These are phyloP conservation scores for Anthonomus grandis DNA, from an alignment of 1,140 invertebrate genomes.

Conservation along the genomic window DNA sequence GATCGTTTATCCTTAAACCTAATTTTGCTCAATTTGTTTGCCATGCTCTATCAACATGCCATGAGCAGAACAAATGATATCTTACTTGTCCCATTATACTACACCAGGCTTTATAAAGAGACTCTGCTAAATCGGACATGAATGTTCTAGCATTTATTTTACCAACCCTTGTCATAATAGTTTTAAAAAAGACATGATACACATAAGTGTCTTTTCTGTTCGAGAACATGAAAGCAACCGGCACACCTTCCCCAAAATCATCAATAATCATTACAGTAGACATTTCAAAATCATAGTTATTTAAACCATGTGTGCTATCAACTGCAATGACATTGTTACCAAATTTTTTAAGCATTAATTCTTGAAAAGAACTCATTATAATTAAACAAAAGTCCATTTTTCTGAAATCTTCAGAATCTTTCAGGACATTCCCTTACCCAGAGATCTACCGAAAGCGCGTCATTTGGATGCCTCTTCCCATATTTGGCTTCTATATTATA, in stretches of 20 bases:
- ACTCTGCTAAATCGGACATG: constrained; percentile 22
- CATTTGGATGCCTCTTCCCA: constrained; percentile 17
- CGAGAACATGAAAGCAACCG: constrained; percentile 25
- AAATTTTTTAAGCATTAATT: constrained; percentile 19
- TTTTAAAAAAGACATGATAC: constrained; percentile 21
- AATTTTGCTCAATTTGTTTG: constrained; percentile 12
- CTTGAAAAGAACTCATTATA: constrained; percentile 21
- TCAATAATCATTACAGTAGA: constrained; percentile 26
- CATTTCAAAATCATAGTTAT: constrained; percentile 27
- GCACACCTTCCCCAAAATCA: constrained; percentile 27
- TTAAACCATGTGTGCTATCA: constrained; percentile 25
- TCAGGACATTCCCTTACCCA: constrained; percentile 22
- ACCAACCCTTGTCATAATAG: constrained; percentile 6
- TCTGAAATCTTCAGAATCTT: constrained; percentile 11
- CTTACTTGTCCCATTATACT: constrained; percentile 3
- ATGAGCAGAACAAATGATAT: constrained; percentile 9
- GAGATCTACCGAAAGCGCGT: constrained; percentile 23
- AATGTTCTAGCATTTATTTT: constrained; percentile 22
- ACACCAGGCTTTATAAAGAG: constrained; percentile 19
- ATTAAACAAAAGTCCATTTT: constrained; percentile 21
- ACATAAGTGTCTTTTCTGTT: constrained; percentile 23
- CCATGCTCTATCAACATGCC: constrained; percentile 9
- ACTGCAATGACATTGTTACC: constrained; percentile 18
- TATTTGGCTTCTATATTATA: constrained; percentile 16
- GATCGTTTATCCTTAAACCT: constrained; percentile 1